Conservation (phyloP, 2,113 vertebrate species). For the Dolichotis patagonum region DNA sequence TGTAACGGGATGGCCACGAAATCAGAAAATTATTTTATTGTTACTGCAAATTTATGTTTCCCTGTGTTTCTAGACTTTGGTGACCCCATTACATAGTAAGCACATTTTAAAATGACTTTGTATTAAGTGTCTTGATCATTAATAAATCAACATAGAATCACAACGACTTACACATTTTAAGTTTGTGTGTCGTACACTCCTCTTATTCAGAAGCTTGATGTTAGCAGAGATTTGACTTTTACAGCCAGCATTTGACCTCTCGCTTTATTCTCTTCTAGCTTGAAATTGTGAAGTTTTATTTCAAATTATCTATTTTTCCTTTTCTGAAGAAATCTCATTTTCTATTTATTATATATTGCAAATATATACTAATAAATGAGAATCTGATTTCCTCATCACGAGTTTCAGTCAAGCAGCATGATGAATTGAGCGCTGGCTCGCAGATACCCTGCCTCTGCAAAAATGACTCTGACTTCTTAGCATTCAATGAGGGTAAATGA, state of each 20-base stretch:
- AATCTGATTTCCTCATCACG: constrained; percentile 15
- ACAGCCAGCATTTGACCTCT: neutral
- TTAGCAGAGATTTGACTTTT: neutral
- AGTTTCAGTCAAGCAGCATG: neutral
- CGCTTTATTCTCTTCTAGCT: neutral
- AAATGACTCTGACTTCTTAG: neutral
- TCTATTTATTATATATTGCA: neutral
- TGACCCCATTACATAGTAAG: neutral
- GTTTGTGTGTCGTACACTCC: neutral
- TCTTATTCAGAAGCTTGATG: neutral
- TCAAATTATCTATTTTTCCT: neutral
- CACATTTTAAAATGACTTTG: constrained; percentile 33
- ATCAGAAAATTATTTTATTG: constrained; percentile 10
- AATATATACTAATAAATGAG: too few species aligned
- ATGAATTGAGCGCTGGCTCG: neutral
- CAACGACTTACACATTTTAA: neutral
- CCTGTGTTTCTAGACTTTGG: neutral
- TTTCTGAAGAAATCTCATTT: constrained; percentile 7
- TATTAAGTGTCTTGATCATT: constrained; percentile 17
- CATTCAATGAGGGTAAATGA: neutral
- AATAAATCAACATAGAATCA: neutral
- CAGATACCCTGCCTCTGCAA: neutral
- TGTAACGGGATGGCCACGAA: neutral
- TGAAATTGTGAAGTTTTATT: neutral
- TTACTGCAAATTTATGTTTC: neutral